Evolutionary conservation across 2,888 invertebrate species (phyloP).

Genomic region (Drosophila pegasa): DNA sequence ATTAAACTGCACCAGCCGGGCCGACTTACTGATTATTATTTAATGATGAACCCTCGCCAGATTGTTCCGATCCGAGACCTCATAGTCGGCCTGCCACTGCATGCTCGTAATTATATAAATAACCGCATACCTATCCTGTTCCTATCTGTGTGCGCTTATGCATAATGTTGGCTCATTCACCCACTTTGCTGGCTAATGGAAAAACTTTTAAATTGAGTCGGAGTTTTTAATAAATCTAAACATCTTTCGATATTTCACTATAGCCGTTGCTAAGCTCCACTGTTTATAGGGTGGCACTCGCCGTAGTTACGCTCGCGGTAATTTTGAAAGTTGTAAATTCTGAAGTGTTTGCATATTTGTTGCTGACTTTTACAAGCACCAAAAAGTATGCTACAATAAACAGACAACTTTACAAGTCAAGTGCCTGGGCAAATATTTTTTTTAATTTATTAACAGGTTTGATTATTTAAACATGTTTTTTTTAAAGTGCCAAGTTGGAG

Average conservation of each 20-base stretch:
- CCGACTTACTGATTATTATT: slow-evolving; percentile 71
- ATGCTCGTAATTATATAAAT: slow-evolving; percentile 53
- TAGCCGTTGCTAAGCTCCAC: background rate
- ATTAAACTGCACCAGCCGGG: slow-evolving; percentile 56
- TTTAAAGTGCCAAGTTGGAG: background rate
- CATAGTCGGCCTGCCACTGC: slow-evolving; percentile 36
- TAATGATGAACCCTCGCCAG: slow-evolving; percentile 70
- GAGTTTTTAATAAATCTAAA: slow-evolving; percentile 22
- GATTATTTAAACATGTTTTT: background rate
- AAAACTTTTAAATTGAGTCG: slow-evolving; percentile 35
- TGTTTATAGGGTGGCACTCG: background rate
- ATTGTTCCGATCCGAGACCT: slow-evolving; percentile 47
- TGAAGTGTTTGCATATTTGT: background rate
- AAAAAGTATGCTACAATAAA: slow-evolving; percentile 28
- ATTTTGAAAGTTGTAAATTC: background rate
- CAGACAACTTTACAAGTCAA: background rate
- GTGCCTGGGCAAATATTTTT: background rate
- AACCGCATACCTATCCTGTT: slow-evolving; percentile 21
- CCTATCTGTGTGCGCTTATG: background rate
- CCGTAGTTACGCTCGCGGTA: background rate
- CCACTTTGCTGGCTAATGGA: slow-evolving; percentile 35
- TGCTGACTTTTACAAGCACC: slow-evolving; percentile 15
- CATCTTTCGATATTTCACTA: slow-evolving; percentile 2
- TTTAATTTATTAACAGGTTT: background rate
- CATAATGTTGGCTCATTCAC: slow-evolving; percentile 20